These are phyloP conservation scores for Euplagia quadripunctaria DNA, from an alignment of 2,888 invertebrate species.

Conservation along the genomic window DNA sequence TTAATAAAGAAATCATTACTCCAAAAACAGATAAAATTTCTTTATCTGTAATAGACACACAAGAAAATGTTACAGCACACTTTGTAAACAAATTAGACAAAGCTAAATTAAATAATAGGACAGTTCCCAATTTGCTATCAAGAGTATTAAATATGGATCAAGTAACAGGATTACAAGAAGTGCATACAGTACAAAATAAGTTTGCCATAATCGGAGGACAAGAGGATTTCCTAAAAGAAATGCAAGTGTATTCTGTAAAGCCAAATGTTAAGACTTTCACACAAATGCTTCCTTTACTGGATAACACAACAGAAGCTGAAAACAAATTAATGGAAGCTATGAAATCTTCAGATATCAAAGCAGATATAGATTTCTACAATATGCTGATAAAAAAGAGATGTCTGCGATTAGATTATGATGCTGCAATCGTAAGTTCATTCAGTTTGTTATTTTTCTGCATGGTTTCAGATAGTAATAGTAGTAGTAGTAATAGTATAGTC, in stretches of 20 bases:
- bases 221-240: constrained; percentile 91
- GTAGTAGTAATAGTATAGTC: too few relatives aligned
- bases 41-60: constrained; percentile 28
- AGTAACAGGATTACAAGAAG: constrained; percentile 87
- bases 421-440: constrained; percentile 89
- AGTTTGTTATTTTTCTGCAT: background rate
- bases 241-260: constrained; percentile 89
- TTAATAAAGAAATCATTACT: background rate
- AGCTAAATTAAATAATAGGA: constrained; percentile 50
- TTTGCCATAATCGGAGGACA: constrained; percentile 93
- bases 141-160: constrained; percentile 87
- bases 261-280: constrained; percentile 94
- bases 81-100: constrained; percentile 51
- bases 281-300: constrained; percentile 91
- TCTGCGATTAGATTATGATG: constrained; percentile 89
- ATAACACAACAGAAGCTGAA: constrained; percentile 90
- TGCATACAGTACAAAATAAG: constrained; percentile 88
- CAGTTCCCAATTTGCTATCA: constrained; percentile 90
- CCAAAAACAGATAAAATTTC: constrained; percentile 1
- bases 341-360: constrained; percentile 86
- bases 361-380: constrained; percentile 95
- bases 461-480: background rate
- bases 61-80: constrained; percentile 50
- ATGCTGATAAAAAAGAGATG: constrained; percentile 94
- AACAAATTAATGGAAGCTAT: constrained; percentile 89